These are phyloP conservation scores for Colistium nudipinnis DNA, from an alignment of 2,113 vertebrate genomes.

Conservation along the genomic window DNA sequence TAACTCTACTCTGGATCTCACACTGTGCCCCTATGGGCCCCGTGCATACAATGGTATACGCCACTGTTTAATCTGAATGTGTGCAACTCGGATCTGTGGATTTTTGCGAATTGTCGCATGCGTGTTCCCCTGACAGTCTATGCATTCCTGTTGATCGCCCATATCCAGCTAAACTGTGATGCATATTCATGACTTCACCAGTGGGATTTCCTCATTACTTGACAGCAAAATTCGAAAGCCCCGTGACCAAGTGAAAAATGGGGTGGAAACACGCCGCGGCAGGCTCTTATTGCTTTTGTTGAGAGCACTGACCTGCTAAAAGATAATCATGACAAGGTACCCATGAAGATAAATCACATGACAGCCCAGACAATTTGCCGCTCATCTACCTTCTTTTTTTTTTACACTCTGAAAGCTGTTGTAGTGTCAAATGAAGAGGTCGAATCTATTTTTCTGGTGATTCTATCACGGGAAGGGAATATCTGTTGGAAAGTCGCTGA, in stretches of 20 bases:
- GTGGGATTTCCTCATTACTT: constrained; percentile 44
- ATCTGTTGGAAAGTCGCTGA: constrained; percentile 39
- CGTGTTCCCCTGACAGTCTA: constrained; percentile 28
- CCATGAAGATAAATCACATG: constrained; percentile 60
- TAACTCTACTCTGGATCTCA: constrained; percentile 23
- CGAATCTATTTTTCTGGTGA: constrained; percentile 1
- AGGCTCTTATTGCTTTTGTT: constrained; percentile 57
- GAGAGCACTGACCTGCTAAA: constrained; percentile 44
- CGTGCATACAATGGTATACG: constrained; percentile 28
- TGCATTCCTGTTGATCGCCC: constrained; percentile 38
- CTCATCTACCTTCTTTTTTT: constrained; percentile 36
- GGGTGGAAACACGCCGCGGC: background rate
- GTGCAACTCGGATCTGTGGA: constrained; percentile 29
- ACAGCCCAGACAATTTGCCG: constrained; percentile 26
- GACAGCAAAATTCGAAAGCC: constrained; percentile 9
- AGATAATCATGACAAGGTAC: constrained; percentile 60
- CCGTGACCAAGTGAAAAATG: constrained; percentile 47
- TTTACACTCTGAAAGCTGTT: background rate
- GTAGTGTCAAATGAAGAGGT: constrained; percentile 6
- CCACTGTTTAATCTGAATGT: constrained; percentile 33
- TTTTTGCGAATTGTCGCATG: constrained; percentile 34
- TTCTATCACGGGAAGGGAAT: constrained; percentile 34
- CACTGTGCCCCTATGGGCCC: constrained; percentile 25
- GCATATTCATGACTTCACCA: constrained; percentile 45
- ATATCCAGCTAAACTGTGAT: constrained; percentile 23